Evolutionary conservation across 1,140 invertebrate species (phyloP), one percentile per base, ranked within the genome.

Genomic region (Amyelois transitella): DNA sequence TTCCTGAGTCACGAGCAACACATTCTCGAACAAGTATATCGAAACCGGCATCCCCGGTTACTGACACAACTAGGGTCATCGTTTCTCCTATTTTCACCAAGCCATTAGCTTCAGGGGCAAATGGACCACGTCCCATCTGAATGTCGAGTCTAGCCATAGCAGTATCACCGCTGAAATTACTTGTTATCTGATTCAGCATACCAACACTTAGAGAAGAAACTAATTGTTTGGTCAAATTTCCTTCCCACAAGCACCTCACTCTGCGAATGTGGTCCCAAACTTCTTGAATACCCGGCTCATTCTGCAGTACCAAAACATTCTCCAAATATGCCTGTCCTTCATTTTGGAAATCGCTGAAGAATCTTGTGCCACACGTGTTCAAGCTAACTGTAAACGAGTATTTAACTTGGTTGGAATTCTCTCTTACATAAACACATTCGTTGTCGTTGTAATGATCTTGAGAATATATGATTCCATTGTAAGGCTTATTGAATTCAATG

Each of bases 101-200:
- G 6, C 95, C 95, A 60, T 92, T 92, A 0, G 94, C 94, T 25
- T 92, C 89, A 12, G 91, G 90, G 0, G 94, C 93, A 72, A 95
- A 95, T 1, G 95, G 95, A 57, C 95, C 95, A 75, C 91, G 90
- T 5, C 95, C 95, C 24, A 92, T 85, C 84, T 95, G 93, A 47
- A 96, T 94, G 63, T 96, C 95, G 38, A 96, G 84, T 66, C 92
- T 91, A 2, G 94, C 95, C 65, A 93, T 92, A 0, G 94, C 94
- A 2, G 94, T 95, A 62, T 96, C 94, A 3, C 94, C 95, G 63
- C 93, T 94, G 80, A 96, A 96, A 19, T 94, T 94, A 17, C 96
- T 93, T 12, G 93, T 92, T 66, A 96, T 92, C 73, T 94, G 93
- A 57, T 93, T 94, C 50, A 96, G 75, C 92, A 95, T 95, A 19